Evolutionary conservation across 2,888 invertebrate species (phyloP), one percentile per base, ranked within the genome.

Genomic region (Amiota mariae): DNA sequence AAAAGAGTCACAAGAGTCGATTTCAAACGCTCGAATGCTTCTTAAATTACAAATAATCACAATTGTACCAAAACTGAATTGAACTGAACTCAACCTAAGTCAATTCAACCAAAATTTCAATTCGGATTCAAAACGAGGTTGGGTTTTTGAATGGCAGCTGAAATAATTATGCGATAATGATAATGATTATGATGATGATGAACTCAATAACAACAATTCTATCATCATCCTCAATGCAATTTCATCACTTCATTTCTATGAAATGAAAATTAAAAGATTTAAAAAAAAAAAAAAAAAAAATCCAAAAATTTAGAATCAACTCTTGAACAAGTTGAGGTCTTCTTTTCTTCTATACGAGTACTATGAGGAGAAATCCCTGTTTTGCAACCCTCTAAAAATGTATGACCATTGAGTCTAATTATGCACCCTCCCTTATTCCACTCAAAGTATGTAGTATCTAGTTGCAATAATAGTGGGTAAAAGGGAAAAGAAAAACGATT

Each of bases 1-100:
- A 57, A 74, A 80, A 75, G 76, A 81, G 81, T 82, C 80, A 82
- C 15, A 71, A 75, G 79, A 78, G 84, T 86, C 79, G 79, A 85
- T 84, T 86, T 80, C 78, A 79, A 82, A 86, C 82, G 88, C 88
- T 84, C 87, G 87, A 83, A 81, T 86, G 88, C 88, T 81, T 88
- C 88, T 88, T 87, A 77, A 87, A 88, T 88, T 88, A 87, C 88
- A 87, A 88, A 84, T 86, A 87, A 86, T 87, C 85, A 85, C 86
- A 85, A 85, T 86, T 85, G 86, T 84, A 80, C 85, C 76, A n/a
- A 18, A 63, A 71, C 71, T 61, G 12, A 15, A 13, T n/a, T 13
- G 11, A n/a, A 49, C 49, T 46, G 48, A 12, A n/a, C 18, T 67
- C 9, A 20, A 48, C 49, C 54, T 15, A 54, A 20, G 10, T 13